Evolutionary conservation across 2,113 vertebrate species (phyloP).

Genomic region (Ahaetulla prasina): DNA sequence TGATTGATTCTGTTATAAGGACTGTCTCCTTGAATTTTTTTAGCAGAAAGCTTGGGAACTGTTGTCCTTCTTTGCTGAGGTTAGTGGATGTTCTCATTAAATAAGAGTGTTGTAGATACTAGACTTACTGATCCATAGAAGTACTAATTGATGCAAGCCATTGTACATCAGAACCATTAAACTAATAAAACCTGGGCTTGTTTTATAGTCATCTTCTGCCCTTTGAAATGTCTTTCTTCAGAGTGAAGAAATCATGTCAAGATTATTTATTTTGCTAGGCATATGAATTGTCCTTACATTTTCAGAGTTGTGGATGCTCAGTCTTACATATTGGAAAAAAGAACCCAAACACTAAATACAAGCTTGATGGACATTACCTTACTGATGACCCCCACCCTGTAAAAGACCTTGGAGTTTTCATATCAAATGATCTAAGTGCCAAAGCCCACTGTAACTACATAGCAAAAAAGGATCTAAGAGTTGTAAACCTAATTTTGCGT

Average conservation of each 20-base stretch:
- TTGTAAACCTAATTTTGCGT: too few relatives aligned
- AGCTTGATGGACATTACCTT: too few relatives aligned
- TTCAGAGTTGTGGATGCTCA: not conserved
- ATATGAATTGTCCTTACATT: not conserved
- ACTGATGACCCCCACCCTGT: too few relatives aligned
- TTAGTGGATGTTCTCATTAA: not conserved
- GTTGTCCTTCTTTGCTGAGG: not conserved
- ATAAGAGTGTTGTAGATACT: too few relatives aligned
- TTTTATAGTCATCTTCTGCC: not conserved
- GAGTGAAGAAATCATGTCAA: not conserved
- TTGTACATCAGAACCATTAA: not conserved
- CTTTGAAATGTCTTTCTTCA: not conserved
- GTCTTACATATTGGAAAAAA: too few relatives aligned
- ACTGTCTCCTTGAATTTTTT: not conserved
- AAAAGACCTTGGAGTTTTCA: too few relatives aligned
- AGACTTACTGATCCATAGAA: not conserved
- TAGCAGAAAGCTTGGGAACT: not conserved
- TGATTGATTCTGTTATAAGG: not conserved
- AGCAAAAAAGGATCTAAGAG: too few relatives aligned
- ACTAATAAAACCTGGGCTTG: not conserved
- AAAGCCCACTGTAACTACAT: too few relatives aligned
- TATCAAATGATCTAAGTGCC: too few relatives aligned
- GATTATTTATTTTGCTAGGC: not conserved
- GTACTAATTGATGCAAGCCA: not conserved
- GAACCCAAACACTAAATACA: too few relatives aligned